Base-by-base conservation (phyloP, 2,797 vertebrate species). In the Tiaroga cobitis region DNA sequence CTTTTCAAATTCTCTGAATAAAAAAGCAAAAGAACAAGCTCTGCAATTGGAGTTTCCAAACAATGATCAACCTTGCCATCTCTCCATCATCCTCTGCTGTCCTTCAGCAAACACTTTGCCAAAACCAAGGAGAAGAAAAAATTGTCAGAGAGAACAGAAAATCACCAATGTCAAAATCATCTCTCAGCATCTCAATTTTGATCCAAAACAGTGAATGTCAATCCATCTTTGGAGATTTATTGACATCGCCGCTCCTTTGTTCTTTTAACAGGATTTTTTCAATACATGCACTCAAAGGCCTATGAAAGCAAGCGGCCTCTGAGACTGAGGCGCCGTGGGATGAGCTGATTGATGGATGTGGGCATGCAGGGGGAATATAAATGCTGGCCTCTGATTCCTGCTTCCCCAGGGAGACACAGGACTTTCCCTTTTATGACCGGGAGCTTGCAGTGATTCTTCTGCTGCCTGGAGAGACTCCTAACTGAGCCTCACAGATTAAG, bases 331-430 rank as follows among this genome's bases (percentile, higher is more conserved):
- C 83, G 83, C 89, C 61, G 82, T 91, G 89, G 90, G 91, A 92
- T 91, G 87, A 91, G 90, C 90, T 93, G 92, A 92, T 92, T 94
- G 93, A 94, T 94, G 93, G 93, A 91, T 92, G 91, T 82, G 87
- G 86, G 37, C 82, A 88, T 93, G 91, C 93, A 92, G 90, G 85
- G 89, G 87, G 92, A 94, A 95, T 95, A 93, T 92, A 90, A 90
- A 88, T 86, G 87, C 72, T 67, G 76, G 81, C 80, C 89, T 92
- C 90, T 93, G 91, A 93, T 94, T 93, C 86, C 79, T 9, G 24
- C 74, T 49, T 92, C 86, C 90, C 91, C 84, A 90, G 91, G 92
- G 92, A 91, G 84, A 90, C 80, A 26, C 77, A 82, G 89, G 90
- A 89, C 89, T 89, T 91, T 91, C 73, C 89, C 89, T 93, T 93